Evolutionary conservation across 2,888 invertebrate genomes (phyloP), one percentile per base, ranked within the genome.

Genomic region (Acanthosoma haemorrhoidale): DNA sequence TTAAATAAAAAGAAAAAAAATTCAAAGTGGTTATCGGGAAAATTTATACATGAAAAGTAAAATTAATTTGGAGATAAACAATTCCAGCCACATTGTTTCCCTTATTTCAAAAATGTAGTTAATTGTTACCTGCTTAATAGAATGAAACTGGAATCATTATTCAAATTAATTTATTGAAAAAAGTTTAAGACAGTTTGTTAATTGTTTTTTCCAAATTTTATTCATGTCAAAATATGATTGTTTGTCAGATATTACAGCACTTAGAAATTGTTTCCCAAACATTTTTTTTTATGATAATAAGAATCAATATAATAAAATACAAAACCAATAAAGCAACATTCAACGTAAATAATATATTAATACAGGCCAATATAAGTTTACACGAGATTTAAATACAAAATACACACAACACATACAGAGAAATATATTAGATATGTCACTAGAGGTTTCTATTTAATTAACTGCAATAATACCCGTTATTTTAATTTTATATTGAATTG

Each of bases 371-470:
- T 66, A 29, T 43, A 51, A 66, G 43, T 31, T 51, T 66, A 69
- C 60, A 69, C 15, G 25, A 39, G 29, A 68, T 51, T 69, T 60
- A 59, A 69, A 72, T 72, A 72, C 68, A 72, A 72, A 72, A 51
- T 68, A 21, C 72, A 72, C 72, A 72, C 72, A 72, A 72, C 72
- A 72, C 68, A 70, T 68, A 72, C 43, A 72, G 70, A 67, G 66
- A 66, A 64, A 66, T 66, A 43, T 39, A 68, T 63, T 57, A 72
- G 72, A 72, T 72, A 72, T 72, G 72, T 72, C 32, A 34, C 69
- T 69, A 69, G n/a, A n/a, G 68, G 67, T 60, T 59, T 70, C 67
- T 71, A 36, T 63, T 39, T 39, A 21, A 11, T 63, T 38, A 13
- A 63, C 63, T 63, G 63, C 63, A 63, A 63, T 63, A 25, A 66